A percentile compares a stretch with the other conserved stretches of the same genome.
These are phyloP conservation scores for Acronicta alni DNA, from an alignment of 2,888 invertebrate genomes.

Conservation along the genomic window DNA sequence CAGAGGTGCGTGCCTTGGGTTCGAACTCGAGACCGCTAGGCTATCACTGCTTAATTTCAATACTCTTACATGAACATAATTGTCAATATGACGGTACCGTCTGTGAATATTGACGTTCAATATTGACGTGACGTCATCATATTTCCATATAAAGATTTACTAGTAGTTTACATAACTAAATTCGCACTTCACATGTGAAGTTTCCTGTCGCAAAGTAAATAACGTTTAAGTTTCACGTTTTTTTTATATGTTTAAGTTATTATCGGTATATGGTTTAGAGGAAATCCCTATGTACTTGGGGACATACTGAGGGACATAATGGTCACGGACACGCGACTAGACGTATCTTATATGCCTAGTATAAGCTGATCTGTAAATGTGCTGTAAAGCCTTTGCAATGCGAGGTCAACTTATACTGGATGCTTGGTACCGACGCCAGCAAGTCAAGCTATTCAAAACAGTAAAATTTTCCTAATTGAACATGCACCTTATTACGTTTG, in stretches of 20 bases:
- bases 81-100: constrained; percentile 1
- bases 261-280: constrained; percentile 13
- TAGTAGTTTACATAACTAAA: constrained; percentile 18
- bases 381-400: too few relatives aligned
- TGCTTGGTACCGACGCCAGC: too few relatives aligned
- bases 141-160: background rate
- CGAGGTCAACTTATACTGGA: too few relatives aligned
- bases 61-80: background rate
- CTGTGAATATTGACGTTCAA: constrained; percentile 15
- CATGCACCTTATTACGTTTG: too few relatives aligned
- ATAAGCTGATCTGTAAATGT: too few relatives aligned
- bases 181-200: constrained; percentile 14
- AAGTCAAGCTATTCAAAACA: too few relatives aligned
- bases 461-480: too few relatives aligned
- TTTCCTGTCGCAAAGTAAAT: constrained; percentile 23
- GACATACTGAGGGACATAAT: background rate
- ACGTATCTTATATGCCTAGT: too few relatives aligned
- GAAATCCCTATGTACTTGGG: constrained; percentile 18
- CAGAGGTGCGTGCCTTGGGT: too few relatives aligned
- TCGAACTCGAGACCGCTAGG: too few relatives aligned
- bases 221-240: constrained; percentile 1
- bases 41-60: too few relatives aligned
- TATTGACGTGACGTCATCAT: constrained; percentile 16
- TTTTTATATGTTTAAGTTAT: constrained; percentile 12
- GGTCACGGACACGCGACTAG: too few relatives aligned